Evolutionary conservation across 2,797 vertebrate genomes (phyloP).

Genomic region (Lacerta bilineata): DNA sequence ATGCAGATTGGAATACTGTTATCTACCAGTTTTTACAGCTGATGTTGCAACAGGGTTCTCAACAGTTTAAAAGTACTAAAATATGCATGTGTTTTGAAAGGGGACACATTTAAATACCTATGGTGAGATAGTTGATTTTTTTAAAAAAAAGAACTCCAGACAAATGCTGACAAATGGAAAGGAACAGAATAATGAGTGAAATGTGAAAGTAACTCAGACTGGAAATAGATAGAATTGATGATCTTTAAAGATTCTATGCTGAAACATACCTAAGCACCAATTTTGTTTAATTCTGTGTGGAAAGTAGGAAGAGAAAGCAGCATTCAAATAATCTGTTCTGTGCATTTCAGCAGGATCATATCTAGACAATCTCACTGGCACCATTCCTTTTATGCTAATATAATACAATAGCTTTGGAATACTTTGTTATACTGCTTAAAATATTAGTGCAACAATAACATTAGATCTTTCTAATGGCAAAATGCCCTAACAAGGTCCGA

Average conservation of each 20-base stretch:
- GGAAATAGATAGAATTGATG: neutral
- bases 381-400: slow-evolving; percentile 63
- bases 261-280: slow-evolving; percentile 37
- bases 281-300: slow-evolving; percentile 50
- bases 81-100: neutral
- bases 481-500: slow-evolving; percentile 66
- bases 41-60: neutral
- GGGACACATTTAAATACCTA: neutral
- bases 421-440: slow-evolving; percentile 68
- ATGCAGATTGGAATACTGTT: neutral
- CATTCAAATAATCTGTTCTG: slow-evolving; percentile 52
- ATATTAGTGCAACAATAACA: slow-evolving; percentile 68
- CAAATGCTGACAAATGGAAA: neutral
- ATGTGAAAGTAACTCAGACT: neutral
- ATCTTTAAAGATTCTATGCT: neutral
- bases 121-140: neutral
- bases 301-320: neutral
- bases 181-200: neutral
- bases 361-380: slow-evolving; percentile 51
- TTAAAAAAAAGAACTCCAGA: neutral
- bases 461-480: slow-evolving; percentile 76
- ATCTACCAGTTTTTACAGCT: neutral
- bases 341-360: slow-evolving; percentile 35
- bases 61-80: neutral
- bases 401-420: slow-evolving; percentile 64